A percentile compares a stretch with the other conserved stretches of the same genome.
These are phyloP conservation scores for Danio aesculapii DNA, from an alignment of 2,797 vertebrate genomes.

Conservation along the genomic window DNA sequence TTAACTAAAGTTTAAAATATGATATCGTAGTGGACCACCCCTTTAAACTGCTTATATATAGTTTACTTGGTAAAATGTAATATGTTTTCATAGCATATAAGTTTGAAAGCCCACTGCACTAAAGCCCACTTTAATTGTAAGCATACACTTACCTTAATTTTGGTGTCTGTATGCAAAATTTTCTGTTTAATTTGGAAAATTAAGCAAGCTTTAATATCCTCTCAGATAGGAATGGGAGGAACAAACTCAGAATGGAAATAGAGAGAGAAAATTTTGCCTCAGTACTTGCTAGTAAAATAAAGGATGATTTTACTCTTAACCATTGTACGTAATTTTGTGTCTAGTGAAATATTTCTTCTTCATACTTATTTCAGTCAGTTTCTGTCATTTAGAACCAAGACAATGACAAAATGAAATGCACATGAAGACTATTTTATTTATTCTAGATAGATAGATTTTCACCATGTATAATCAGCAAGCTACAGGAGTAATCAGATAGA, in stretches of 20 bases:
- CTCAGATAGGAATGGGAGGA: not conserved
- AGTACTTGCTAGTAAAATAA: slow-evolving; percentile 5
- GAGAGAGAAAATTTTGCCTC: not conserved
- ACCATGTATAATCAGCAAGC: too few species aligned
- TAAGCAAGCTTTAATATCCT: not conserved
- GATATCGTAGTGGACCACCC: too few species aligned
- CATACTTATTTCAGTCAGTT: not conserved
- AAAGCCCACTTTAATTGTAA: not conserved
- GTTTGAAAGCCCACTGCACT: not conserved
- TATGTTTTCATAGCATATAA: too few species aligned
- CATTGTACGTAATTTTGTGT: not conserved
- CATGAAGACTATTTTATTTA: not conserved
- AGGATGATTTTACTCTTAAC: not conserved
- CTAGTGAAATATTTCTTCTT: not conserved
- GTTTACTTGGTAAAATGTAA: too few species aligned
- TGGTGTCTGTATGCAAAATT: not conserved
- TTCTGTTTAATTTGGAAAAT: not conserved
- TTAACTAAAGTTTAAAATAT: too few species aligned
- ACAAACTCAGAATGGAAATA: slow-evolving; percentile 20
- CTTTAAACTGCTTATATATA: too few species aligned
- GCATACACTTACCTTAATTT: slow-evolving; percentile 5
- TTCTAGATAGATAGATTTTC: too few species aligned
- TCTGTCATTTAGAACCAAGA: not conserved
- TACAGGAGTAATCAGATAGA: too few species aligned
- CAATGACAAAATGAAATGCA: not conserved